These are phyloP conservation scores for Agonopterix subpropinquella DNA, from an alignment of 2,888 invertebrate genomes.

Conservation along the genomic window DNA sequence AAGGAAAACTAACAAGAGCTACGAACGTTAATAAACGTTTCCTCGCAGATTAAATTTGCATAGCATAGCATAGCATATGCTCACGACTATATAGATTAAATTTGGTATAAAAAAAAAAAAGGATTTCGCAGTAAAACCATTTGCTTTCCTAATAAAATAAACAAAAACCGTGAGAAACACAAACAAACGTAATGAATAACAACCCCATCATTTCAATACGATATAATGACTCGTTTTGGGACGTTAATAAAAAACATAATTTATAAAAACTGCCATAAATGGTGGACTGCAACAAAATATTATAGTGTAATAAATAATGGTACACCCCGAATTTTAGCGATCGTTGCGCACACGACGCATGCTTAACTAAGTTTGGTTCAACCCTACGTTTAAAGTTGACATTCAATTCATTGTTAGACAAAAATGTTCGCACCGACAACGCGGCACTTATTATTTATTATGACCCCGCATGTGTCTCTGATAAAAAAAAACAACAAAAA, in stretches of 20 bases:
- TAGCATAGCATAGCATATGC: too few relatives aligned
- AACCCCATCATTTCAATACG: constrained; percentile 57
- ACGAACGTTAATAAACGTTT: too few relatives aligned
- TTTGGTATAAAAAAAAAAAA: too few relatives aligned
- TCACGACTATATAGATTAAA: too few relatives aligned
- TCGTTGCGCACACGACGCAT: constrained; percentile 52
- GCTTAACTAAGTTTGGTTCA: constrained; percentile 57
- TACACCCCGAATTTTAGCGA: constrained; percentile 67
- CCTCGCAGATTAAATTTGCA: too few relatives aligned
- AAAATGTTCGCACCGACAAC: constrained; percentile 42
- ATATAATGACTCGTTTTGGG: constrained; percentile 62
- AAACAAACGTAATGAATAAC: constrained; percentile 63
- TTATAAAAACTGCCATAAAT: constrained; percentile 63
- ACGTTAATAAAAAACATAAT: constrained; percentile 62
- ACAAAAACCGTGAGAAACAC: constrained; percentile 58
- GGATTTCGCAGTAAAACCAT: too few relatives aligned
- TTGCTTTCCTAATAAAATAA: constrained; percentile 22
- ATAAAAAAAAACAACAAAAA: constrained; percentile 58
- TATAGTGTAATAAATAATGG: constrained; percentile 71
- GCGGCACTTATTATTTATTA: constrained; percentile 55
- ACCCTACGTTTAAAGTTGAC: constrained; percentile 68
- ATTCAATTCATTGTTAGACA: constrained; percentile 62
- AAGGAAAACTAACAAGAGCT: too few relatives aligned
- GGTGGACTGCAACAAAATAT: constrained; percentile 68
- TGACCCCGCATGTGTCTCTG: constrained; percentile 65